Conservation (phyloP, 2,888 invertebrate species). For the Apotomis turbidana region DNA sequence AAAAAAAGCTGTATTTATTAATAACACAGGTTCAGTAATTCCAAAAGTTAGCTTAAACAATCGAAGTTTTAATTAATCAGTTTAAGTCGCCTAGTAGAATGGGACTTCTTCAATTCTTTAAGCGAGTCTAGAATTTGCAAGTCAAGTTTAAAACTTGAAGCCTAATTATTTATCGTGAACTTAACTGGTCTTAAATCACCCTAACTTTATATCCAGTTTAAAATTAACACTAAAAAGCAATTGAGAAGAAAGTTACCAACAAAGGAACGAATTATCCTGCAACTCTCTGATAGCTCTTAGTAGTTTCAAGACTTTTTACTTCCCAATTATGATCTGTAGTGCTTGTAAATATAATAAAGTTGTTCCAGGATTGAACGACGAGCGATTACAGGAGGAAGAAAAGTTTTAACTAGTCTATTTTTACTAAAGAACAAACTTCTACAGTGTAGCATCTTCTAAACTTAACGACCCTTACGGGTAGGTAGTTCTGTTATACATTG, state of each 20-base stretch:
- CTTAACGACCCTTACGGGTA: background rate
- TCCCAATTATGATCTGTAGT: constrained; percentile 5
- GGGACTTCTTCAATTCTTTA: background rate
- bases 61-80: background rate
- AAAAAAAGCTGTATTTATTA: background rate
- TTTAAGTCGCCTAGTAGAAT: background rate
- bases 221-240: constrained; percentile 19
- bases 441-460: constrained; percentile 3
- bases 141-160: constrained; percentile 10
- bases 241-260: constrained; percentile 5
- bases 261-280: constrained; percentile 24
- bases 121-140: constrained; percentile 1
- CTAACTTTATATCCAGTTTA: constrained; percentile 22
- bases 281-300: background rate
- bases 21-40: background rate
- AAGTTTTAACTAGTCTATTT: constrained; percentile 21
- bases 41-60: background rate
- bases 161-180: constrained; percentile 25
- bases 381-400: constrained; percentile 9
- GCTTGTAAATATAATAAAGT: constrained; percentile 14
- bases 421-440: background rate
- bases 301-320: constrained; percentile 23
- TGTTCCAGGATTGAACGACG: constrained; percentile 10
- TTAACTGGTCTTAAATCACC: constrained; percentile 9
- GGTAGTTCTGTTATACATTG: background rate